Evolutionary conservation across 2,797 vertebrate species (phyloP), one percentile per base, ranked within the genome.

Genomic region (Acanthis flammea): DNA sequence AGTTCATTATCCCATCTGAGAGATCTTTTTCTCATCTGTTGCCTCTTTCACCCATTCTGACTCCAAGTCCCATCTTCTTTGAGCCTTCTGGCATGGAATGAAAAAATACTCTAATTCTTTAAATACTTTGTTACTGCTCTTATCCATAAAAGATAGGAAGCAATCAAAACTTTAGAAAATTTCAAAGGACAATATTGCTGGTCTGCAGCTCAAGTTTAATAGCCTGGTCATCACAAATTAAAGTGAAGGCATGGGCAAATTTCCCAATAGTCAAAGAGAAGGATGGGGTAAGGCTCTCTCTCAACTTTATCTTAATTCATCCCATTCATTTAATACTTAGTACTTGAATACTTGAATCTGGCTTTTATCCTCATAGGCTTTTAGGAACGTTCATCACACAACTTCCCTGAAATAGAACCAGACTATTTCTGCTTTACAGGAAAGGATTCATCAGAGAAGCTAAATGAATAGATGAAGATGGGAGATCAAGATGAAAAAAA

Each of bases 361-460:
- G 71, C 84, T 92, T 94, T 92, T 92, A 74, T 83, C 74, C 57
- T 90, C 30, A 28, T 48, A 66, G 66, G 57, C 70, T 81, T 91
- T 78, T 93, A 73, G 72, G 82, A 88, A 73, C 0, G 6, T 92
- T 91, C 70, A 79, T 90, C 84, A 87, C 31, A 85, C 13, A 87
- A 41, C 48, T 86, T 92, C 57, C 67, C 80, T 92, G 86, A 94
- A 96, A 93, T 79, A 93, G 88, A 70, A 88, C 31, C 31, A 39
- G 44, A 55, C 51, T 84, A 47, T 92, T 90, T 94, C 70, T 93
- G 63, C 53, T 92, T 96, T 95, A 84, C 63, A 79, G 91, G 74
- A 93, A 96, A 91, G 41, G n/a, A 92, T 94, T 86, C 10, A 73
- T 94, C 74, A 65, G 70, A 81, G 51, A 70, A 79, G 19, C 47